phyloP scores from a whole-genome alignment of 2,888 invertebrate species.

The Drosophila macrospina region DNA sequence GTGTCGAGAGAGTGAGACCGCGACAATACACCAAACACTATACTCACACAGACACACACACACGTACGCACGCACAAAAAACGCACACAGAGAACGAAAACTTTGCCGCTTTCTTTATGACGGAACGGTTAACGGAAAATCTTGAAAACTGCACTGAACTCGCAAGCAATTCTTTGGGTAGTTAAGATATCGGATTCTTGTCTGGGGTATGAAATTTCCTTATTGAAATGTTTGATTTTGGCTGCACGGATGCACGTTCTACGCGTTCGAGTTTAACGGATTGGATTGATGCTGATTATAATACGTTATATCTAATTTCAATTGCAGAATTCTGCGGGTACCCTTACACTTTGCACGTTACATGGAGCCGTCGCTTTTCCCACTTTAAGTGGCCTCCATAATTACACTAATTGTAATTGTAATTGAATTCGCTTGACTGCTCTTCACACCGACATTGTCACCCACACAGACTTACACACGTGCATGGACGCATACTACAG shows the following conservation, averaged over 20 bases:
- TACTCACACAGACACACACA: constrained; percentile 18
- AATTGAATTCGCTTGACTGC: constrained; percentile 75
- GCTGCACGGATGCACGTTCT: constrained; percentile 26
- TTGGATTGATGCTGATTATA: constrained; percentile 31
- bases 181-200: constrained; percentile 21
- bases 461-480: constrained; percentile 10
- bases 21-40: constrained; percentile 42
- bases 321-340: constrained; percentile 66
- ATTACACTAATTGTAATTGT: constrained; percentile 75
- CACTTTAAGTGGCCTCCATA: constrained; percentile 68
- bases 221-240: constrained; percentile 65
- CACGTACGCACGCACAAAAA: constrained; percentile 8
- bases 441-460: constrained; percentile 37
- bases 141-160: constrained; percentile 62
- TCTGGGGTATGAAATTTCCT: constrained; percentile 55
- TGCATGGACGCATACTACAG: constrained; percentile 5
- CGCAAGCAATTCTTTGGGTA: constrained; percentile 13
- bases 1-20: constrained; percentile 52
- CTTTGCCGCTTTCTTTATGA: constrained; percentile 59
- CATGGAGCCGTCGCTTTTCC: constrained; percentile 24
- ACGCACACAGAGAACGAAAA: constrained; percentile 30
- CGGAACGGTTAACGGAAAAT: constrained; percentile 62
- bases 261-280: constrained; percentile 29
- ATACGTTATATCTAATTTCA: constrained; percentile 24
- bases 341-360: constrained; percentile 38